Evolutionary conservation across 30 jellyfish, hydroid and myxozoan genomes (phyloP), one percentile per base, ranked within the genome.

Genomic region (Chironex yamaguchii): DNA sequence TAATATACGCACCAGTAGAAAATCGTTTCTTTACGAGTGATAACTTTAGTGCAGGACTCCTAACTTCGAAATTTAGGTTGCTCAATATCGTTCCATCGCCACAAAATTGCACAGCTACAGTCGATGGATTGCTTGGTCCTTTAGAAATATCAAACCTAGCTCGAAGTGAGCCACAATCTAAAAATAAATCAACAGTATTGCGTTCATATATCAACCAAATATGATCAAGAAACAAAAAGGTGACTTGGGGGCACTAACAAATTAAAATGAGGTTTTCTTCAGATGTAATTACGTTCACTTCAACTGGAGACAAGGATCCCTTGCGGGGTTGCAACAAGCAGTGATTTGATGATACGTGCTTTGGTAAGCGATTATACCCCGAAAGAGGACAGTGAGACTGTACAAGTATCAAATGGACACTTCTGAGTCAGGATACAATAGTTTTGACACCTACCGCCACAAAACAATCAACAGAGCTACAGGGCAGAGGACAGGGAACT

Each of bases 71-170:
- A 12, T 76, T 82, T 72, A 89, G 69, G 23, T 53, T 66, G 75
- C 99, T 94, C 26, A 94, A 76, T 13, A 96, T 94, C 36, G 98
- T 63, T 27, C 97, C 96, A 32, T 94, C 99, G 20, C 97, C 97
- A 12, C 95, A 36, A 36, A 89, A 94, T 67, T 94, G 99, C 13
- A 94, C 92, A 28, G 93, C 97, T n/a, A 94, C 72, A n/a, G 97
- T 62, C 1, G 81, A 95, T 27, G 97, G 97, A 20, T 94, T 36
- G 81, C 96, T 80, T 26, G 99, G 99, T 4, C 99, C 99, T 26
- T 52, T 36, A 6, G 97, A 72, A 1, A 94, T 89, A 27, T 88
- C 97, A 67, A 94, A 94, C 36, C 99, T 54, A 50, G 99, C 99
- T 20, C 97, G 97, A 0, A 94, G 67, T 14, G 97, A 88, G 34